These are phyloP conservation scores for Corvus cornix DNA, from an alignment of 2,113 vertebrate species.

Conservation along the genomic window DNA sequence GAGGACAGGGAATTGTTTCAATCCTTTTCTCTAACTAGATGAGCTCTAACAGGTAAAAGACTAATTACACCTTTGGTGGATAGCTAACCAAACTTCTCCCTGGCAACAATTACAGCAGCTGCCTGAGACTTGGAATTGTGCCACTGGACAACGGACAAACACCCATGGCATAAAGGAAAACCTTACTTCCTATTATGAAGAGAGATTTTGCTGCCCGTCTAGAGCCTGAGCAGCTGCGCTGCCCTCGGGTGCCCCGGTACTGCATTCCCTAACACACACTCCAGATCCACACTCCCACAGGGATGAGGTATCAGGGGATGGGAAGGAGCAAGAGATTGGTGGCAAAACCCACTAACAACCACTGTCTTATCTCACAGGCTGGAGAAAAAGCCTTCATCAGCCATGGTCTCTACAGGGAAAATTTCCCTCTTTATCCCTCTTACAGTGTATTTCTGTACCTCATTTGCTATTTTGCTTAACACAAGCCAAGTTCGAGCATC, in stretches of 20 bases:
- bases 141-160: background rate
- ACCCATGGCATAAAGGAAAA: background rate
- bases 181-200: background rate
- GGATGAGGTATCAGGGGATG: background rate
- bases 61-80: background rate
- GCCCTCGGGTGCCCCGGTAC: accelerated
- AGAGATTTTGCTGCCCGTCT: background rate
- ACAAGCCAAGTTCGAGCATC: background rate
- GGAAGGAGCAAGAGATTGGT: accelerated
- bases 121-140: background rate
- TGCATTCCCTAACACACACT: accelerated
- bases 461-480: background rate
- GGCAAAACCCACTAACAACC: background rate
- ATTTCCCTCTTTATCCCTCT: background rate
- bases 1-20: background rate
- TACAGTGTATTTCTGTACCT: background rate
- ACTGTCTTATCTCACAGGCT: background rate
- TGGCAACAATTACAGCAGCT: background rate
- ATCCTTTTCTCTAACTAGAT: constrained; percentile 6
- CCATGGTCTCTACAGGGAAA: background rate
- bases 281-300: background rate
- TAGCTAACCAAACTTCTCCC: background rate
- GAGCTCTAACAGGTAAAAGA: constrained; percentile 5
- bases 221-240: background rate
- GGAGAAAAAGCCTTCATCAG: background rate